A percentile compares a stretch with the other conserved stretches of the same genome.
These are phyloP conservation scores for Philonicus albiceps DNA, from an alignment of 2,888 invertebrate species.

Conservation along the genomic window DNA sequence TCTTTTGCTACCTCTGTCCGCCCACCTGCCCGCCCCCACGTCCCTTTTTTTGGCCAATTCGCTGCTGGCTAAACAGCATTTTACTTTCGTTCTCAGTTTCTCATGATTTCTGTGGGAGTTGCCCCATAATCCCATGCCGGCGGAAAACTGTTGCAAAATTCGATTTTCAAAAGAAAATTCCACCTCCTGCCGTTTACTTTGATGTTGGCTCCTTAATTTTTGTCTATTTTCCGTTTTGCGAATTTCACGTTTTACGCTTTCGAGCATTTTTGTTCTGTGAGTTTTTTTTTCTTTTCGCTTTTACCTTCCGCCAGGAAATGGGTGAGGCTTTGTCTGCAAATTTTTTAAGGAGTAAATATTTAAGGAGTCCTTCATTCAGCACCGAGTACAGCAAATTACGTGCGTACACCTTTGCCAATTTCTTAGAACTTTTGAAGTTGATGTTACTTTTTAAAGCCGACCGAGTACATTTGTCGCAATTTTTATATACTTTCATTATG, in stretches of 20 bases:
- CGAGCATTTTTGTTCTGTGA: neutral
- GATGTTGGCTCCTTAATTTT: constrained; percentile 26
- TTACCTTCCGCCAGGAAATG: neutral
- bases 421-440: neutral
- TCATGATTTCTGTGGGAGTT: neutral
- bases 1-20: neutral
- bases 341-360: neutral
- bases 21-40: neutral
- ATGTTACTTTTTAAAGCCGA: neutral
- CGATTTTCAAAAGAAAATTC: constrained; percentile 23
- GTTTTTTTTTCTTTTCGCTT: neutral
- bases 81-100: neutral
- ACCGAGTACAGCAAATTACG: neutral
- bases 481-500: too few relatives aligned
- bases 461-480: too few relatives aligned
- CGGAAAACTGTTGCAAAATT: constrained; percentile 5
- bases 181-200: neutral
- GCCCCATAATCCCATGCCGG: neutral
- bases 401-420: neutral
- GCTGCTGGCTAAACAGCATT: constrained; percentile 5
- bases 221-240: constrained; percentile 21
- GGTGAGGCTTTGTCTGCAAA: neutral
- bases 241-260: constrained; percentile 25
- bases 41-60: neutral
- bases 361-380: neutral